These are phyloP conservation scores for Colius striatus DNA, from an alignment of 2,113 vertebrate species.

Conservation along the genomic window DNA sequence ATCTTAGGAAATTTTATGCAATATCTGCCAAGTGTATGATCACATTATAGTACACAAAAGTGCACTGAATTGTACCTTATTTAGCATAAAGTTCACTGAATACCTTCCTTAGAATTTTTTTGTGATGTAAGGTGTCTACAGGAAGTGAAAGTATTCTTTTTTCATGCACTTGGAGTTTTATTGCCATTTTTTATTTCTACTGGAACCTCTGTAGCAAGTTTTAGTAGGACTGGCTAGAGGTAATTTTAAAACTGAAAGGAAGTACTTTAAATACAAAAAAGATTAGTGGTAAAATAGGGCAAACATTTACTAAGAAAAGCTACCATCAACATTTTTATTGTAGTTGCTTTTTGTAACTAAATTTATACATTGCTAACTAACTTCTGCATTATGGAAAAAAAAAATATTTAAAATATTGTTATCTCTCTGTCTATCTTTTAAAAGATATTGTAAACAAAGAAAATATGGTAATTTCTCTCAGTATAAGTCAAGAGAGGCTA, in stretches of 20 bases:
- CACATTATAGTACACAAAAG: neutral
- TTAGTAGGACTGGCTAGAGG: neutral
- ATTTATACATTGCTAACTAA: neutral
- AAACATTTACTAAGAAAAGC: neutral
- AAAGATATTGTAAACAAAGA: neutral
- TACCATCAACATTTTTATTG: neutral
- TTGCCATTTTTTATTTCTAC: neutral
- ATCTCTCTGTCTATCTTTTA: neutral
- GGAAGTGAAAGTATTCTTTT: neutral
- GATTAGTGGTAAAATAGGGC: neutral
- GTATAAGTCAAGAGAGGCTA: neutral
- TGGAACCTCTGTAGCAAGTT: neutral
- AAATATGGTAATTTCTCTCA: neutral
- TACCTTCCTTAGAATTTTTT: neutral
- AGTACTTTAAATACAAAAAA: neutral
- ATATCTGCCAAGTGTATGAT: neutral
- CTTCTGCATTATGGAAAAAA: neutral
- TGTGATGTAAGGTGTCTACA: neutral
- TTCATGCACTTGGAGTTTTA: neutral
- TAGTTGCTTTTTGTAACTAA: neutral
- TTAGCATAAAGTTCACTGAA: neutral
- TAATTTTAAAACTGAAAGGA: neutral
- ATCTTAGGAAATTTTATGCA: neutral
- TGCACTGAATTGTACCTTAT: neutral
- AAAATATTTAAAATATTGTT: neutral